Conservation (phyloP, 1,140 invertebrate genomes). For the Trinorchestia longiramus region DNA sequence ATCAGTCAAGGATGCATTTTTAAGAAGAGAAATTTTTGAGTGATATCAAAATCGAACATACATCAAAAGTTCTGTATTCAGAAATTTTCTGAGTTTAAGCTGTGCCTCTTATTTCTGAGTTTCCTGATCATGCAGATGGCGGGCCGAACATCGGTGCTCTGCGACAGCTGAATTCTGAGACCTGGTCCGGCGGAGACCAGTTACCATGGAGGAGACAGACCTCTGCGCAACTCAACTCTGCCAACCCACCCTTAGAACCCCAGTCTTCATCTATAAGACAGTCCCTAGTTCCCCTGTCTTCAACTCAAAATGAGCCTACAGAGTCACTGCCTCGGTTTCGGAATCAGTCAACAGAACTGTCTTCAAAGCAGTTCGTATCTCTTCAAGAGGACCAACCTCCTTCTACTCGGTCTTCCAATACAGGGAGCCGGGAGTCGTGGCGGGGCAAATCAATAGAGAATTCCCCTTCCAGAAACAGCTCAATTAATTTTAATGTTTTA, state of each 20-base stretch:
- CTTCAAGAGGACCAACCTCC: not conserved
- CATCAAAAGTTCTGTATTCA: no score
- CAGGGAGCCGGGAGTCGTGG: not conserved
- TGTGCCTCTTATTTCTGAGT: not conserved
- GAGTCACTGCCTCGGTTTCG: not conserved
- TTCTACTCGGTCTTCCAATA: not conserved
- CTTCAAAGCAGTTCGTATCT: not conserved
- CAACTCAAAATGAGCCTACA: not conserved
- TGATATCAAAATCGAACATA: no score
- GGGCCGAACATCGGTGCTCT: not conserved
- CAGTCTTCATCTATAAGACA: not conserved
- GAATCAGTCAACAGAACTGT: not conserved
- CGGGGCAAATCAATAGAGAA: not conserved
- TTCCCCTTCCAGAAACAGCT: not conserved
- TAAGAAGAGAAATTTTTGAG: no score
- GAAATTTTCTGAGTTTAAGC: no score
- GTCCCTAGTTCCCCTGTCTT: not conserved
- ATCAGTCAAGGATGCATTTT: no score
- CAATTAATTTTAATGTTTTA: conserved; percentile 33
- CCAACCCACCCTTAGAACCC: not conserved
- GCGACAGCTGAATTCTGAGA: conserved; percentile 25
- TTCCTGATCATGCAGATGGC: not conserved
- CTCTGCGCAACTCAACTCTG: not conserved
- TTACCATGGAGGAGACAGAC: not conserved
- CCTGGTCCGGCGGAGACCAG: not conserved